These are phyloP conservation scores for Neodiprion fabricii DNA, from an alignment of 1,140 invertebrate species.

Conservation along the genomic window DNA sequence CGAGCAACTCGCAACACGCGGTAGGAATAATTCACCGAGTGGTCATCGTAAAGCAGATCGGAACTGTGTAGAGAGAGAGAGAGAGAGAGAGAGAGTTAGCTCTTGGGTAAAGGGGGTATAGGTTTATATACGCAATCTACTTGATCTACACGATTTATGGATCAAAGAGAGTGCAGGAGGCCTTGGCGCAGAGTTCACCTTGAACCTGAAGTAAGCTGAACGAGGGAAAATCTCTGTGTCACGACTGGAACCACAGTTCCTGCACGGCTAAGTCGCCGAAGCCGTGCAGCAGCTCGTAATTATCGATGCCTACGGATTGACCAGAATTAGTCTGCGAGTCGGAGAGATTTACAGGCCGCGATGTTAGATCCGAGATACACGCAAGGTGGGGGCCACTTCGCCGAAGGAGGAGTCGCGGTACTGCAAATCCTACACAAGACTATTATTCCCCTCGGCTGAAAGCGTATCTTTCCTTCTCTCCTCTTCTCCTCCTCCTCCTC, in stretches of 20 bases:
- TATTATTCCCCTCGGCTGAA: not conserved
- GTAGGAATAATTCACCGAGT: too few relatives aligned
- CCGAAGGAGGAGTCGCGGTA: not conserved
- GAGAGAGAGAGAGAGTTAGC: not conserved
- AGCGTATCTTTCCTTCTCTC: not conserved
- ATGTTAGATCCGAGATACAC: not conserved
- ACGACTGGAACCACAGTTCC: not conserved
- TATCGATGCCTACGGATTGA: slow-evolving; percentile 5
- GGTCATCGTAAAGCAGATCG: too few relatives aligned
- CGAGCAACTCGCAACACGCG: too few relatives aligned
- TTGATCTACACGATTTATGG: slow-evolving; percentile 7
- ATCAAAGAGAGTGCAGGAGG: not conserved
- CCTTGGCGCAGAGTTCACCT: not conserved
- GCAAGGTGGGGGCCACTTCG: not conserved
- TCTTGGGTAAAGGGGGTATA: not conserved
- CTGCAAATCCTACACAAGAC: not conserved
- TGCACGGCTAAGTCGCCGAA: not conserved
- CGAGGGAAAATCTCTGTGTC: not conserved
- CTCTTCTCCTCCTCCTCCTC: not conserved
- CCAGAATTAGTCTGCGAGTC: slow-evolving; percentile 5
- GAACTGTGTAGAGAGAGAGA: too few relatives aligned
- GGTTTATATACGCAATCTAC: not conserved
- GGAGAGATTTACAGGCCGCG: slow-evolving; percentile 4
- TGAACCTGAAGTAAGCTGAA: not conserved
- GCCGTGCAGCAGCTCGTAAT: not conserved